phyloP scores from a whole-genome alignment of 2,797 vertebrate genomes.

The Galagoides demidoff region DNA sequence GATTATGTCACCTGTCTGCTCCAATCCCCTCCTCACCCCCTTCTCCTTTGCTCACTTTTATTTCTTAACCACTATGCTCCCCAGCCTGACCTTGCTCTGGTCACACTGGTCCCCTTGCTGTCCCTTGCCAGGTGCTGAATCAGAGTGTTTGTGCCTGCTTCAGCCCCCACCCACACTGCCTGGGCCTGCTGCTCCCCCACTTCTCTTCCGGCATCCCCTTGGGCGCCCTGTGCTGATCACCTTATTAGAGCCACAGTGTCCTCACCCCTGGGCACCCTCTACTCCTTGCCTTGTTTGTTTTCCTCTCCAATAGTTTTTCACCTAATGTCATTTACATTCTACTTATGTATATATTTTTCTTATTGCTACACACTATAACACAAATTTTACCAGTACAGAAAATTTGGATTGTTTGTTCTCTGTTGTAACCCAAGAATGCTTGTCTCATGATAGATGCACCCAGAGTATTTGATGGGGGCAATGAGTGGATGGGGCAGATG shows the following conservation, averaged over 20 bases:
- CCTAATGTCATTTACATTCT: no score
- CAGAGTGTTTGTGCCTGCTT: fast-evolving
- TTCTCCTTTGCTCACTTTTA: neutral
- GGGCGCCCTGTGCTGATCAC: no score
- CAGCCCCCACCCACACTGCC: no score
- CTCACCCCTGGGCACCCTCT: fast-evolving
- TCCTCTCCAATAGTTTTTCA: neutral
- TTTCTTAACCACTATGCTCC: neutral
- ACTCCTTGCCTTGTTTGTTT: neutral
- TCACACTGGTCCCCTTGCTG: neutral
- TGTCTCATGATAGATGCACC: no score
- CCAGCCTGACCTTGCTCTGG: neutral
- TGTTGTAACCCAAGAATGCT: neutral
- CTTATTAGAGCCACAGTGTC: no score
- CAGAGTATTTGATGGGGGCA: neutral
- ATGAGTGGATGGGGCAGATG: no score
- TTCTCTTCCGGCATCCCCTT: neutral
- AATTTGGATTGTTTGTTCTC: neutral
- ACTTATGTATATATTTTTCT: neutral
- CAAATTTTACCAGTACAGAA: neutral
- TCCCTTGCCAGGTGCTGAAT: neutral
- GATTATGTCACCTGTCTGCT: neutral
- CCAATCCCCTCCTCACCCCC: neutral
- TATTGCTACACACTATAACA: neutral
- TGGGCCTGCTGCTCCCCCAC: neutral